Percentiles rank a stretch among this genome's conserved stretches.
phyloP scores from a whole-genome alignment of 2,113 vertebrate species.

The Amphiprion percula region DNA sequence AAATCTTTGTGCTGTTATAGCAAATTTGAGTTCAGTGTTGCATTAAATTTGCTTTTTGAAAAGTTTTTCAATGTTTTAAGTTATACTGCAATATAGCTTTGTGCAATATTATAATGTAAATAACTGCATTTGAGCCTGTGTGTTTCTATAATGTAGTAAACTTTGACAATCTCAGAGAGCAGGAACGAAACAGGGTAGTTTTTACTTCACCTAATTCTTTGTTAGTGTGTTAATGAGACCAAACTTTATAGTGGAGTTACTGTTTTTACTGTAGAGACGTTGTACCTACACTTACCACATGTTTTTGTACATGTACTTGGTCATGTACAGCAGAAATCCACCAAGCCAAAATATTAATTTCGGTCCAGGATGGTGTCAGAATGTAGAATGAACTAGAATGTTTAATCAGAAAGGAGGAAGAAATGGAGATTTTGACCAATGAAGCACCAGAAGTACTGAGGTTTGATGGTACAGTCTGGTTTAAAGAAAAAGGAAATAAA shows the following conservation, averaged over 20 bases:
- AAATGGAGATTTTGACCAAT: not conserved
- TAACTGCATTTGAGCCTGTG: conserved; percentile 4
- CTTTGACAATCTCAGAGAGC: conserved; percentile 27
- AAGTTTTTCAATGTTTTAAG: conserved; percentile 12
- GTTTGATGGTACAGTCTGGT: not conserved
- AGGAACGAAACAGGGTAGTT: not conserved
- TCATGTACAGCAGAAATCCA: not conserved
- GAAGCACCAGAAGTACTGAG: not conserved
- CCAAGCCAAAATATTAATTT: not conserved
- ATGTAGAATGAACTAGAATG: too few species aligned
- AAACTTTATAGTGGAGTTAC: conserved; percentile 2
- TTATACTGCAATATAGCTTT: conserved; percentile 22
- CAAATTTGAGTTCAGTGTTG: conserved; percentile 41
- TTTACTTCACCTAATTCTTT: not conserved
- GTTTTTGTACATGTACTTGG: not conserved
- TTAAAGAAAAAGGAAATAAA: not conserved
- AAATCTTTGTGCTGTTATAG: not conserved
- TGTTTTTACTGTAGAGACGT: conserved; percentile 5
- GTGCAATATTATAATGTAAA: conserved; percentile 65
- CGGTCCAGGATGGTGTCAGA: too few species aligned
- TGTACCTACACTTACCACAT: not conserved
- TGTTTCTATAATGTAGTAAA: conserved; percentile 20
- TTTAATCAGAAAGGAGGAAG: too few species aligned
- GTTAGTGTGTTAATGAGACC: conserved; percentile 1
- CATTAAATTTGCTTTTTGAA: not conserved